Percentiles rank a stretch among this genome's conserved stretches.
Conservation (phyloP, 2,888 invertebrate genomes). For the Euphydryas editha region DNA sequence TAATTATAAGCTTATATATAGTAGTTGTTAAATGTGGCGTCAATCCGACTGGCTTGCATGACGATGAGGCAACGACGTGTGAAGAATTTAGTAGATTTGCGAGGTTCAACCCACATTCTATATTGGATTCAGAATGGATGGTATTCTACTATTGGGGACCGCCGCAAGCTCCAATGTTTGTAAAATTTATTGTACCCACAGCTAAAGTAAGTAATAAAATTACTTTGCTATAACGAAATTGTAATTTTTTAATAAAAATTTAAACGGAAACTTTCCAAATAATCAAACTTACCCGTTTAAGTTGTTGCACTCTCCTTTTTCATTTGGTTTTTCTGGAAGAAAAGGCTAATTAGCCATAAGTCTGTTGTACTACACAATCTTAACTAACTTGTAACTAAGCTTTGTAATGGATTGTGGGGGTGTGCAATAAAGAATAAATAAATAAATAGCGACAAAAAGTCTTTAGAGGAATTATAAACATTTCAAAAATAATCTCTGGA, state of each 20-base stretch:
- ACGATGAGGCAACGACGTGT: constrained; percentile 52
- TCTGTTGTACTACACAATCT: too few species aligned
- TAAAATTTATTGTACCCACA: constrained; percentile 51
- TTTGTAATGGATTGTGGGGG: too few species aligned
- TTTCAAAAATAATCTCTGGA: too few species aligned
- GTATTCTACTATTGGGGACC: constrained; percentile 63
- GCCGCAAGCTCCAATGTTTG: constrained; percentile 26
- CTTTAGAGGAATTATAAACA: too few species aligned
- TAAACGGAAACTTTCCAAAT: too few species aligned
- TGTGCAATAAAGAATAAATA: too few species aligned
- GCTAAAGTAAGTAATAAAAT: constrained; percentile 49
- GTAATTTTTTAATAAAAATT: not conserved
- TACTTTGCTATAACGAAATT: not conserved
- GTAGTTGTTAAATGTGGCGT: constrained; percentile 7
- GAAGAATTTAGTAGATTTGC: constrained; percentile 57
- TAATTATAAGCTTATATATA: constrained; percentile 14
- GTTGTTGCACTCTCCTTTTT: too few species aligned
- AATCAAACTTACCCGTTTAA: too few species aligned
- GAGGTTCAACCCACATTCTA: constrained; percentile 64
- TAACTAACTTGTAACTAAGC: too few species aligned
- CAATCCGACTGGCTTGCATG: constrained; percentile 25
- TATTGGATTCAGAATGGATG: constrained; percentile 57
- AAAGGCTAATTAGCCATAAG: too few species aligned
- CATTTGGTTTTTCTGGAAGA: too few species aligned
- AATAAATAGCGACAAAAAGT: too few species aligned